Evolutionary conservation across 1,140 invertebrate species (phyloP), one percentile per base, ranked within the genome.

Genomic region (Ooceraea biroi): DNA sequence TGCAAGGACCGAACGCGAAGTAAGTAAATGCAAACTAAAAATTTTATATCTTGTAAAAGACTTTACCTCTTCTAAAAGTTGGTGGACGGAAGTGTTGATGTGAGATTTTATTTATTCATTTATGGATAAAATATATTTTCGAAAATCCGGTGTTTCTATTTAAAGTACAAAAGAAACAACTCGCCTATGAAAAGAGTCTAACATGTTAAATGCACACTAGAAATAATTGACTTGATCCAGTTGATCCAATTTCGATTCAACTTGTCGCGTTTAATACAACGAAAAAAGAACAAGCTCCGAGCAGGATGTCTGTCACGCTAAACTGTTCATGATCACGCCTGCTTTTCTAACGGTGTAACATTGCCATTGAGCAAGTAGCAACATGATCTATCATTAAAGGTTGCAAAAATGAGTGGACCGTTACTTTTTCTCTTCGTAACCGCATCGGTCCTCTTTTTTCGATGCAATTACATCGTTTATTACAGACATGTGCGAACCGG

Each of bases 361-460:
- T 87, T 88, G 77, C 77, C 68, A 88, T 74, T 87, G 77, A 46
- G 66, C 52, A 83, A 88, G 55, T 46, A 11, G 27, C 17, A 22
- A 65, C 58, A 58, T 19, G 48, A 50, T 2, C 44, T 88, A 14
- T 83, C n/a, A 83, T 85, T 88, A 83, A 19, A 52, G 27, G 8
- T 48, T 74, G 83, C n/a, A 57, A 88, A 88, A 88, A 68, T 72
- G 30, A 48, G 44, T n/a, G 17, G 11, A 5, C 10, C 19, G 46
- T 58, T 27, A n/a, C 58, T 3, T 8, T 50, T 57, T 11, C 22
- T 57, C 14, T 10, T 30, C 19, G 41, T 66, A n/a, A n/a, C n/a
- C 27, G 36, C 7, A 7, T 36, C 7, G 7, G 36, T 17, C 14
- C 52, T 65, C 52, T 25, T 27, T 5, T 25, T 1, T 5, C 12